Evolutionary conservation across 1,140 invertebrate genomes (phyloP).

Genomic region (Episyrphus balteatus): DNA sequence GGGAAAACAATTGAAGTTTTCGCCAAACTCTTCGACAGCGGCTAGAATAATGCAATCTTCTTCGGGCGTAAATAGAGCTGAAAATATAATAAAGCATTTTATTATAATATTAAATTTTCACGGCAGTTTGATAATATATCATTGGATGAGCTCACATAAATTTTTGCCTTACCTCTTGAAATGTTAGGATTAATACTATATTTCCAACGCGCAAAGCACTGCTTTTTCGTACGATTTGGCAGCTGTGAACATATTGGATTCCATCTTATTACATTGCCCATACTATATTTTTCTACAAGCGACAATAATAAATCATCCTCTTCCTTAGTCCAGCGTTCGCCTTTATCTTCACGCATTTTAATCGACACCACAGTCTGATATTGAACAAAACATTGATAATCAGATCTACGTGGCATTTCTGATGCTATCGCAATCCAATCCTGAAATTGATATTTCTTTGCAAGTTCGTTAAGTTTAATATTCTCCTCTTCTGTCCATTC

Average conservation of each 20-base stretch:
- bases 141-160: too few species aligned
- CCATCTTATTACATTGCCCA: slow-evolving; percentile 55
- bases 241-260: slow-evolving; percentile 46
- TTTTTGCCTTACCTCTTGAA: too few species aligned
- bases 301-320: slow-evolving; percentile 47
- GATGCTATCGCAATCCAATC: slow-evolving; percentile 53
- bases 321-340: slow-evolving; percentile 41
- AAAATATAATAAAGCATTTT: slow-evolving; percentile 1
- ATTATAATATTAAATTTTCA: too few species aligned
- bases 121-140: too few species aligned
- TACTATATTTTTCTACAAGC: slow-evolving; percentile 42
- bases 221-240: slow-evolving; percentile 46
- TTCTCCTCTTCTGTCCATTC: slow-evolving; percentile 50
- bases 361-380: slow-evolving; percentile 41
- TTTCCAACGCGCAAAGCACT: slow-evolving; percentile 47
- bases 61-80: slow-evolving; percentile 38
- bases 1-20: slow-evolving; percentile 43
- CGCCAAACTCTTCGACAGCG: slow-evolving; percentile 48
- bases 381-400: slow-evolving; percentile 55
- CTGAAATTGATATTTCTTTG: slow-evolving; percentile 39
- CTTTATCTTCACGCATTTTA: slow-evolving; percentile 24
- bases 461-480: slow-evolving; percentile 38
- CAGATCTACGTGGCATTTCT: slow-evolving; percentile 43
- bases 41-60: slow-evolving; percentile 50
- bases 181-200: slow-evolving; percentile 34